Base-by-base conservation (phyloP, 2,888 invertebrate species). In the Zygaena filipendulae region DNA sequence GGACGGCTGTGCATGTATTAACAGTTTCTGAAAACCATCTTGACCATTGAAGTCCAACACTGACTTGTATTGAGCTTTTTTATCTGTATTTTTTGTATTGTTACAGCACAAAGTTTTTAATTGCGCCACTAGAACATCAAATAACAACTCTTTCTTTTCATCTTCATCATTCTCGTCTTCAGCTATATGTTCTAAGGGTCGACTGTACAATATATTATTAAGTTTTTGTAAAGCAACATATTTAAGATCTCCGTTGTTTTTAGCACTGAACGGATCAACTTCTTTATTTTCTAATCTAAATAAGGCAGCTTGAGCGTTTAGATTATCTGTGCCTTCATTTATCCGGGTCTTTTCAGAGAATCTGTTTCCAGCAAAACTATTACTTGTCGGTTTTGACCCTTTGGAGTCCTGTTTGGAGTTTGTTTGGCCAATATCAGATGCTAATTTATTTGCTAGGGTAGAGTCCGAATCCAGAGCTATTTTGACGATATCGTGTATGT, bases 91-190 rank as follows among this genome's bases (percentile, higher is more conserved):
- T 41, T 37, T 1, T 43, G 28, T 35, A 42, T 43, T 60, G 42
- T 70, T 71, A 45, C 74, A 79, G 40, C 77, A 79, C 3, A 79
- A 46, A 12, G 60, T 41, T 50, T 70, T 77, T 25, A 79, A 37
- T 38, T 77, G 74, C 3, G 60, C 51, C 11, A 70, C 63, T n/a
- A 77, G 54, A 31, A 69, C 49, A 47, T 77, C 66, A 40, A 75
- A 77, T 8, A 75, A 41, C 21, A 70, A 37, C 56, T 72, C 68
- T 40, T 59, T 71, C 36, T 61, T 68, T 27, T 52, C 52, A 21
- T 66, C 60, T 11, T 58, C 55, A 12, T 33, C 39, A 14, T 40
- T 36, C 30, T 39, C 48, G 31, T 47, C 45, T 25, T 51, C 51
- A 21, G 43, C 43, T 5, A 35, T 39, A 16, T 34, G 38, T 22